Evolutionary conservation across 2,888 invertebrate species (phyloP), one percentile per base, ranked within the genome.

Genomic region (Cataglyphis albicans): DNA sequence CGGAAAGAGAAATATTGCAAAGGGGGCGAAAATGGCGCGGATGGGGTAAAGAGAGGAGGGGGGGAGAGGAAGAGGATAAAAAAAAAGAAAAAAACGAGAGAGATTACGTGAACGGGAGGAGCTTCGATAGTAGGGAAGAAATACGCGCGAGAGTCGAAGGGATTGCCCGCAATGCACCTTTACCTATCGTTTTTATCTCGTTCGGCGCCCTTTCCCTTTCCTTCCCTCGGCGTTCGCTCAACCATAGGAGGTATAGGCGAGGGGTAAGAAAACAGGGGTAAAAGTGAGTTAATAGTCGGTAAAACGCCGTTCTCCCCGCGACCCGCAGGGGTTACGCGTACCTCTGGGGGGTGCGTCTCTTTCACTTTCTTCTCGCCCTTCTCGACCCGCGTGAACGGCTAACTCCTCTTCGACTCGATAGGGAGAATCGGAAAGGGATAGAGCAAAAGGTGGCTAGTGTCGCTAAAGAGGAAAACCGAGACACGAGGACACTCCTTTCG

Each of bases 261-360:
- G 89, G 89, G 88, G 88, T 85, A 89, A 78, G 87, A n/a, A 92
- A 92, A 91, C 92, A 92, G 93, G 78, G 93, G 94, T 93, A 94
- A 94, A 94, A 93, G 94, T 94, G 94, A 94, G 94, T 94, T 94
- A 94, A 94, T 94, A 94, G 94, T 94, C 93, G 94, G 94, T 94
- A 94, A 94, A 94, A 94, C 94, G 94, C 94, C 92, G 94, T 94
- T 94, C 94, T 94, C 91, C 92, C 92, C 85, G 90, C 93, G 93
- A 94, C 94, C 93, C 91, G 89, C 64, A 86, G 85, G 88, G 91
- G 90, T 90, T 91, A 75, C 88, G 88, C 82, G 81, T 83, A 84
- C 57, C 83, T 86, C 83, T 21, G 78, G 59, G 86, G 86, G 83
- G 55, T 21, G 81, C 59, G 44, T 70, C 78, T 65, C 52, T 35